Conservation (phyloP, 2,888 invertebrate genomes). For the Diarsia dahlii region DNA sequence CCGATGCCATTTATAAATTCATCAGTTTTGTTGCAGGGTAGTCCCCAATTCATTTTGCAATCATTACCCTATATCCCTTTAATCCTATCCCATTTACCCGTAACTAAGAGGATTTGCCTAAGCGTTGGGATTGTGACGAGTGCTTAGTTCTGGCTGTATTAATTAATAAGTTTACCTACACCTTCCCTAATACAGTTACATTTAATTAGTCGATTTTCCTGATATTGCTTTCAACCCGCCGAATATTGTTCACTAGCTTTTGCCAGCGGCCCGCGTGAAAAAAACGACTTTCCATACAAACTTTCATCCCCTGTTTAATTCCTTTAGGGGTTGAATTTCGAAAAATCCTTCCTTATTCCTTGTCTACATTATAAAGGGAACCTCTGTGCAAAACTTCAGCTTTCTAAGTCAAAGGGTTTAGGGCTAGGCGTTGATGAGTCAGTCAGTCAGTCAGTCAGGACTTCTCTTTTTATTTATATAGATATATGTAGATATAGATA, state of each 20-base stretch:
- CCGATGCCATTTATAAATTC: constrained; percentile 19
- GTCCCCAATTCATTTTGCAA: constrained; percentile 46
- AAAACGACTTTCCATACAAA: too few relatives aligned
- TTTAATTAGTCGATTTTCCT: background rate
- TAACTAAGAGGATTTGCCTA: constrained; percentile 52
- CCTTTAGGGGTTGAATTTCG: too few relatives aligned
- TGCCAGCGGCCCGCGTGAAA: too few relatives aligned
- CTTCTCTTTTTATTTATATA: too few relatives aligned
- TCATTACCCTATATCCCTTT: constrained; percentile 37
- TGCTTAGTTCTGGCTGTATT: constrained; percentile 47
- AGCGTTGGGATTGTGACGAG: constrained; percentile 43
- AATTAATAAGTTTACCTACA: constrained; percentile 32
- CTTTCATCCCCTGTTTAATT: too few relatives aligned
- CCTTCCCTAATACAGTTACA: background rate
- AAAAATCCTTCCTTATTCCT: too few relatives aligned
- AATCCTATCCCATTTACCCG: constrained; percentile 51
- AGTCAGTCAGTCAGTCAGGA: too few relatives aligned
- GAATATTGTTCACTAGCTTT: background rate
- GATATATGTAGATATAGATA: too few relatives aligned
- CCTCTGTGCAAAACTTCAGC: too few relatives aligned
- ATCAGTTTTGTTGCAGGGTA: constrained; percentile 18
- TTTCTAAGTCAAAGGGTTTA: too few relatives aligned
- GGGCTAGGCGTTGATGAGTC: too few relatives aligned
- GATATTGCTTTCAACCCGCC: background rate
- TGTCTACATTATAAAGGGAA: too few relatives aligned